These are phyloP conservation scores for Lagorchestes hirsutus DNA, from an alignment of 2,797 vertebrate species.

Conservation along the genomic window DNA sequence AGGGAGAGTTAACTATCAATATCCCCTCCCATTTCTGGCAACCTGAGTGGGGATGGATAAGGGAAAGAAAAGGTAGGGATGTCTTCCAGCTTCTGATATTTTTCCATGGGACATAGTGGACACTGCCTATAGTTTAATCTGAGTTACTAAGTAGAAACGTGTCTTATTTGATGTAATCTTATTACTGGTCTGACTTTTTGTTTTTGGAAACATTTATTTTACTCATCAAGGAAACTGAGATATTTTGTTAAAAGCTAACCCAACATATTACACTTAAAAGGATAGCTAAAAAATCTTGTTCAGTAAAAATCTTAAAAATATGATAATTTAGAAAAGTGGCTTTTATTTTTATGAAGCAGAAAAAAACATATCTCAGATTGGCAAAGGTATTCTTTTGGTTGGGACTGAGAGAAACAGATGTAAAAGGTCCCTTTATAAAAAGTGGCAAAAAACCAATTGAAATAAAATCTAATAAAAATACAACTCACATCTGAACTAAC, in stretches of 20 bases:
- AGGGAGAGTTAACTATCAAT: neutral
- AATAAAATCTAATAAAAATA: slow-evolving; percentile 25
- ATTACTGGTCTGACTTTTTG: neutral
- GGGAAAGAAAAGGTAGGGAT: neutral
- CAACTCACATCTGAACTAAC: neutral
- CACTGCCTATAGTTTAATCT: neutral
- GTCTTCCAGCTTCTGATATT: neutral
- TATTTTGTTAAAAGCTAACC: neutral
- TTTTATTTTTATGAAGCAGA: slow-evolving; percentile 46
- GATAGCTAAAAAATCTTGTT: neutral
- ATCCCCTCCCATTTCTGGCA: neutral
- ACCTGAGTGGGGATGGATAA: neutral
- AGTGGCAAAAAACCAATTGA: slow-evolving; percentile 6
- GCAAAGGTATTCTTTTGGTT: slow-evolving; percentile 12
- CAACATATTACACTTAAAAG: neutral
- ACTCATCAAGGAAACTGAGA: neutral
- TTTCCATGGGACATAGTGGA: neutral
- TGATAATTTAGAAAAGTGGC: neutral
- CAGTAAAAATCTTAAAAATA: slow-evolving; percentile 15
- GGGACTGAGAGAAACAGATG: slow-evolving; percentile 1
- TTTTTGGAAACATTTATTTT: neutral
- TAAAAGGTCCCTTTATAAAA: slow-evolving; percentile 10
- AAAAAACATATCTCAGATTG: slow-evolving; percentile 24
- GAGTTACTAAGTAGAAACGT: neutral
- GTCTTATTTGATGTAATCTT: neutral